phyloP scores from a whole-genome alignment of 2,113 vertebrate species.

The Circaetus gallicus region DNA sequence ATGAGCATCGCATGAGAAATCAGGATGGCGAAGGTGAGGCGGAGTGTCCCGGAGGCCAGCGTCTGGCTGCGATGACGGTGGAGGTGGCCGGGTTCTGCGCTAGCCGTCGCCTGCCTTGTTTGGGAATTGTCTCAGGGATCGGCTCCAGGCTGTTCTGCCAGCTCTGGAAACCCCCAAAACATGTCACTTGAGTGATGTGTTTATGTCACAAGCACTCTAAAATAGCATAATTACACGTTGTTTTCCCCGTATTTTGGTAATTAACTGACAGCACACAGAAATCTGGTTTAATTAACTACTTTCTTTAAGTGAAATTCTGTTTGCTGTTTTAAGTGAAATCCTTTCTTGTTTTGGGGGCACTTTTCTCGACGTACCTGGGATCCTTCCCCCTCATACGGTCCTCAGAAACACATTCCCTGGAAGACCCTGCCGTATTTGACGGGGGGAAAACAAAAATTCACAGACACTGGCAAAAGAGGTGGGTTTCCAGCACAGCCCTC shows the following conservation, averaged over 20 bases:
- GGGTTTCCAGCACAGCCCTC: neutral
- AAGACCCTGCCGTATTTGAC: accelerated
- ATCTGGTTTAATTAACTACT: neutral
- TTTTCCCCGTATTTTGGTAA: neutral
- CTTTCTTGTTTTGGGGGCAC: neutral
- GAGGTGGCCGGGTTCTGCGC: accelerated
- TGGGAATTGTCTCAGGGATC: neutral
- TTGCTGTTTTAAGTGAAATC: neutral
- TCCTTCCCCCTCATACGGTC: neutral
- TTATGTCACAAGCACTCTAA: neutral
- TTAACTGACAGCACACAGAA: neutral
- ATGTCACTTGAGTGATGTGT: neutral
- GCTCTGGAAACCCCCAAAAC: neutral
- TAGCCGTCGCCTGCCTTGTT: accelerated
- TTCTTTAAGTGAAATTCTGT: neutral
- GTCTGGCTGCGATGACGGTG: accelerated
- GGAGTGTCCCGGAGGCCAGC: neutral
- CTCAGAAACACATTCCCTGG: neutral
- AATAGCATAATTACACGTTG: neutral
- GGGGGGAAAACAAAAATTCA: accelerated
- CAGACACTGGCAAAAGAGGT: neutral
- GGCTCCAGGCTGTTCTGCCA: neutral
- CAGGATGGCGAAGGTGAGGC: neutral
- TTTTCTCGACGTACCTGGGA: neutral
- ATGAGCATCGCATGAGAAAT: neutral